Evolutionary conservation across 2,888 invertebrate genomes (phyloP), one percentile per base, ranked within the genome.

Genomic region (Pogonocherus hispidulus): DNA sequence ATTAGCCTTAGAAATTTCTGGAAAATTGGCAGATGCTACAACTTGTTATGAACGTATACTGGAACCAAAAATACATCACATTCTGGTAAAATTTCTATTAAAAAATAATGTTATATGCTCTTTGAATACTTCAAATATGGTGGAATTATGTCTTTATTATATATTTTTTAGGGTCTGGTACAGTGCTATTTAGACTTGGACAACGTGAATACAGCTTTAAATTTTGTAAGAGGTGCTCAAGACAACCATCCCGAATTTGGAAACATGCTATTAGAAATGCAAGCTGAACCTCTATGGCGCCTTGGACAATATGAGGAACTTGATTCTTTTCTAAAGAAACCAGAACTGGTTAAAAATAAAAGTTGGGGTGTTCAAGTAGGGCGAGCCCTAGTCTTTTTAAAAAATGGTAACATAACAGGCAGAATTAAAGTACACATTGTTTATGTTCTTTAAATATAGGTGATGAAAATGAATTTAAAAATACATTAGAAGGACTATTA

Each of bases 281-380:
- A 91, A 66, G 92, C 95, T 0, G 97, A 98, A 83, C 92, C 97
- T 0, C 88, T 96, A 27, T 96, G 97, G 95, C 91, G 95, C 63
- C 87, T 98, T 19, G 93, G 94, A 0, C 90, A 92, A 73, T 98
- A 94, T 86, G 92, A 94, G 19, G 91, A 93, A 73, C 86, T 98
- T 6, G 92, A 94, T 14, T 86, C 89, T 44, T 80, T 93, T 16
- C 82, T 91, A 2, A 84, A 87, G 14, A 87, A 86, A 75, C 87
- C 89, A 6, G 87, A 89, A 37, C 75, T 87, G 41, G 76, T 77
- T 35, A 81, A 84, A 16, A 86, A 83, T 69, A 82, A 82, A 41
- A 90, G 90, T 79, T 96, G 95, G 94, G 93, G 93, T 44, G 89
- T 93, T 0, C 89, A 92, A 35, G 90, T 95, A 78, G 95, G 94